Evolutionary conservation across 1,140 invertebrate genomes (phyloP).

Genomic region (Drosophila pachea): DNA sequence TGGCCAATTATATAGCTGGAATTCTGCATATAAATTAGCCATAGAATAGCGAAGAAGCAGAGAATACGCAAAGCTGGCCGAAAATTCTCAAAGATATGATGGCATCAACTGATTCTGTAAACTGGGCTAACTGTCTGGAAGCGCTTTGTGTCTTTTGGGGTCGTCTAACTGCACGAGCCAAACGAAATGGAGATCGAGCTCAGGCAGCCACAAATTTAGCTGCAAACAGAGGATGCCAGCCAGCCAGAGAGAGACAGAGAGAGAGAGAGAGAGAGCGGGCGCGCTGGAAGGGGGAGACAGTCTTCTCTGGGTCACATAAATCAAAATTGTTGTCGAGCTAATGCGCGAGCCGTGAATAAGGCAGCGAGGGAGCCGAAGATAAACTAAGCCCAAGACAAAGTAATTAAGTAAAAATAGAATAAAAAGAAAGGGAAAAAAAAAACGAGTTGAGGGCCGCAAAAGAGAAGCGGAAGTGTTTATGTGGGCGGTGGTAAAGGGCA

Average conservation of each 20-base stretch:
- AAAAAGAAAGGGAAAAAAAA: conserved; percentile 24
- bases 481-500: conserved; percentile 14
- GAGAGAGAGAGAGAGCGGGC: too few species aligned
- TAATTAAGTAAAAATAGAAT: conserved; percentile 70
- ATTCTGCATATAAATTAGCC: conserved; percentile 73
- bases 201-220: neutral
- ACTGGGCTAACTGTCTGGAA: conserved; percentile 63
- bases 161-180: conserved; percentile 58
- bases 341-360: conserved; percentile 45
- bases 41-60: conserved; percentile 40
- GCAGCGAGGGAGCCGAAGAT: conserved; percentile 18
- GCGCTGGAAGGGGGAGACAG: too few species aligned
- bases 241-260: neutral
- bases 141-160: conserved; percentile 46
- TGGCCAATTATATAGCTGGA: conserved; percentile 60
- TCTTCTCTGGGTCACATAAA: conserved; percentile 16
- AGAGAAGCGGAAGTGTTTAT: conserved; percentile 16
- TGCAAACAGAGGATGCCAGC: neutral
- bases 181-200: conserved; percentile 56
- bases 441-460: conserved; percentile 2
- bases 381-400: conserved; percentile 47
- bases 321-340: conserved; percentile 35
- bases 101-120: conserved; percentile 37
- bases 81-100: conserved; percentile 24
- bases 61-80: conserved; percentile 31